A percentile compares a stretch with the other conserved stretches of the same genome.
Conservation (phyloP, 2,888 invertebrate genomes). For the Clusia tigrina region DNA sequence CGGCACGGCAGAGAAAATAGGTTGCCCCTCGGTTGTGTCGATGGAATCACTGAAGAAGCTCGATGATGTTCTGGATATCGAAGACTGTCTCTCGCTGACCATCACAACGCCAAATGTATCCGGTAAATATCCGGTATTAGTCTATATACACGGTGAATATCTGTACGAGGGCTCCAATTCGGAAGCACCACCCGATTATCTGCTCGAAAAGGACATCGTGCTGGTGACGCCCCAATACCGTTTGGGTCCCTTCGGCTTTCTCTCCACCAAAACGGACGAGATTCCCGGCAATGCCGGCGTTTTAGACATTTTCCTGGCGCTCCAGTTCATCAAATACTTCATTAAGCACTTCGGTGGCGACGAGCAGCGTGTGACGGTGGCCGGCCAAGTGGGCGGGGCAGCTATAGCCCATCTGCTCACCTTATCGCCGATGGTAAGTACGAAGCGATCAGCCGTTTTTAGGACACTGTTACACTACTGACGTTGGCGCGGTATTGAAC, state of each 20-base stretch:
- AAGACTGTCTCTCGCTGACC: constrained; percentile 60
- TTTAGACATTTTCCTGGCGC: constrained; percentile 66
- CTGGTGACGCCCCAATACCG: constrained; percentile 66
- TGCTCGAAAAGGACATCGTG: constrained; percentile 65
- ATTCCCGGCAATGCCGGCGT: constrained; percentile 69
- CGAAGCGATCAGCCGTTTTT: no score
- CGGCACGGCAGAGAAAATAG: constrained; percentile 55
- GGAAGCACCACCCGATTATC: constrained; percentile 61
- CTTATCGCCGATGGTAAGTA: constrained; percentile 61
- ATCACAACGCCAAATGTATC: constrained; percentile 57
- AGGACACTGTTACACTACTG: background rate
- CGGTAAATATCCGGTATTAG: constrained; percentile 58
- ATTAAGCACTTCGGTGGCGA: constrained; percentile 67
- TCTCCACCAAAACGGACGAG: constrained; percentile 66
- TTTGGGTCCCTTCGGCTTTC: constrained; percentile 66
- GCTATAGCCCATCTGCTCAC: constrained; percentile 65
- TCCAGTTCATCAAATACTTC: constrained; percentile 65
- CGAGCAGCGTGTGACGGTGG: constrained; percentile 64
- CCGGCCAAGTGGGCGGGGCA: constrained; percentile 68
- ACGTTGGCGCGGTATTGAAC: background rate
- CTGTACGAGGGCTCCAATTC: constrained; percentile 61
- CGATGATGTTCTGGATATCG: constrained; percentile 53
- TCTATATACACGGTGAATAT: constrained; percentile 64
- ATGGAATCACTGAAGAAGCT: constrained; percentile 44
- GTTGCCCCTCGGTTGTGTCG: constrained; percentile 58